A percentile compares a stretch with the other conserved stretches of the same genome.
Evolutionary conservation across 2,113 vertebrate genomes (phyloP).

Genomic region (Oplegnathus fasciatus): DNA sequence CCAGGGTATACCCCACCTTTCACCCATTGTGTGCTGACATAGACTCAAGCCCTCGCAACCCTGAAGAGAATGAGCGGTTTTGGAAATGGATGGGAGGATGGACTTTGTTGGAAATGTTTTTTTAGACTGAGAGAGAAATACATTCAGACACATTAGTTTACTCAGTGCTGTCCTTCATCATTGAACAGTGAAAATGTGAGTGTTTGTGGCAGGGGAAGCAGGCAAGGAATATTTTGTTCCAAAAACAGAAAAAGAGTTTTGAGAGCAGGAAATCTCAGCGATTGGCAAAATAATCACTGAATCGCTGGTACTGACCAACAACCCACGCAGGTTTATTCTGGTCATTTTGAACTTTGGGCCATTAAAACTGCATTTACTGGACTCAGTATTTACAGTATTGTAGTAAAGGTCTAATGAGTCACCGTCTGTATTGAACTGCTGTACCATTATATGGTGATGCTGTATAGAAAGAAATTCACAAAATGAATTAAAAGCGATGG

Average conservation of each 20-base stretch:
- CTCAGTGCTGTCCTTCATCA: conserved; percentile 14
- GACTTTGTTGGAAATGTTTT: conserved; percentile 9
- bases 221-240: conserved; percentile 18
- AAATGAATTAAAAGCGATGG: background rate
- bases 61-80: conserved; percentile 18
- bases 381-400: background rate
- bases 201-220: background rate
- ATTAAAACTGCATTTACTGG: conserved; percentile 16
- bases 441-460: background rate
- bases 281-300: conserved; percentile 14
- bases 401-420: background rate
- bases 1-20: background rate
- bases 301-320: conserved; percentile 23
- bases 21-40: background rate
- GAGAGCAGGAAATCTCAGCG: conserved; percentile 26
- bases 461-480: background rate
- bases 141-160: conserved; percentile 28
- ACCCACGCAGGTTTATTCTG: conserved; percentile 24
- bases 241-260: conserved; percentile 35
- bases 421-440: background rate
- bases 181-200: conserved; percentile 1
- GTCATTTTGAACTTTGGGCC: conserved; percentile 17
- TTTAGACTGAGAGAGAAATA: conserved; percentile 1
- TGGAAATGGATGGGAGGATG: conserved; percentile 10
- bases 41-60: background rate